phyloP scores from a whole-genome alignment of 2,797 vertebrate genomes.

The Aulostomus chinensis region DNA sequence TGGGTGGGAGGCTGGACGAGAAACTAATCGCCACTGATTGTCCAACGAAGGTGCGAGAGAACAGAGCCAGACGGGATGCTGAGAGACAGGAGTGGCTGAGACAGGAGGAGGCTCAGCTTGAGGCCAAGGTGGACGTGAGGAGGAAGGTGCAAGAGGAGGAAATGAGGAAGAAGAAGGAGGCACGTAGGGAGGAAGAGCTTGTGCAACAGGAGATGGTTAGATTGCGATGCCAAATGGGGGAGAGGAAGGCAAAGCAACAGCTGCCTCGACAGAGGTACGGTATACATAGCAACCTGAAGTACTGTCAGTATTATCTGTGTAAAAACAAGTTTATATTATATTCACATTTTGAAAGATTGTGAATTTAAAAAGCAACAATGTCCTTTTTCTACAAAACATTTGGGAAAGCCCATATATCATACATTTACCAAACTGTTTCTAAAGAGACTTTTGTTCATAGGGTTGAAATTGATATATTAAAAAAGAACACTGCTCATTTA shows the following conservation, averaged over 20 bases:
- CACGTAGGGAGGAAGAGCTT: slow-evolving; percentile 82
- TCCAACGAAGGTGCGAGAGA: slow-evolving; percentile 87
- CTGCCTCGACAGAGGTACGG: slow-evolving; percentile 81
- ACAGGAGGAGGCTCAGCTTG: slow-evolving; percentile 76
- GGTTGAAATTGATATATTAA: no score
- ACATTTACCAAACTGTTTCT: no score
- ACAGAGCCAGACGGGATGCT: slow-evolving; percentile 81
- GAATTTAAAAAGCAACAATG: no score
- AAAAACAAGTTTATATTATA: no score
- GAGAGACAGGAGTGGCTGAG: slow-evolving; percentile 75
- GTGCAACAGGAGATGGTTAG: slow-evolving; percentile 89
- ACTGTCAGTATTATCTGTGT: no score
- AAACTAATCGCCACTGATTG: slow-evolving; percentile 29
- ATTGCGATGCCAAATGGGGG: slow-evolving; percentile 85
- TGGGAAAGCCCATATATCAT: no score
- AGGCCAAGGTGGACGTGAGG: slow-evolving; percentile 77
- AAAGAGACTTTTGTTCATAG: no score
- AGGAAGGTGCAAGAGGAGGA: slow-evolving; percentile 77
- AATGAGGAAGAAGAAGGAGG: slow-evolving; percentile 77
- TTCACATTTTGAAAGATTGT: no score
- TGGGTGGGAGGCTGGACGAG: no score
- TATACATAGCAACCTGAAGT: slow-evolving; percentile 38
- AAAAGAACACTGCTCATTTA: no score
- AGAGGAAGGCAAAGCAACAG: slow-evolving; percentile 76
- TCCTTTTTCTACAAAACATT: no score